Evolutionary conservation across 37 sponge, comb jelly and placozoan species (phyloP).

Genomic region (Amphimedon queenslandica): DNA sequence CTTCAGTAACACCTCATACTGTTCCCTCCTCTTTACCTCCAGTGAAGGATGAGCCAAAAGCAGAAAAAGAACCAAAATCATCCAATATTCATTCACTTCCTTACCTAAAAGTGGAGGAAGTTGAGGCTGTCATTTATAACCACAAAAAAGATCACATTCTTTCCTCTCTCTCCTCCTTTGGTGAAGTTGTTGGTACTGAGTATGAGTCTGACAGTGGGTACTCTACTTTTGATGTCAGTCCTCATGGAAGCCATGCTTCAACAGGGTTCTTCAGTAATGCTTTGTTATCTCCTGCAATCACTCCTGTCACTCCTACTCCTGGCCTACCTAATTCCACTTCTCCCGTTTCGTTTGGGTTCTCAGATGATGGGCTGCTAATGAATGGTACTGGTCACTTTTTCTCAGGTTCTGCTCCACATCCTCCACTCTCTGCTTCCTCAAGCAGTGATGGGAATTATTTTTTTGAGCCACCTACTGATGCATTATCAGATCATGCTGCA

Average conservation of each 20-base stretch:
- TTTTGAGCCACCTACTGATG: background rate
- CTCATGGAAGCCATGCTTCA: conserved; percentile 20
- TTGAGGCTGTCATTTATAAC: conserved; percentile 48
- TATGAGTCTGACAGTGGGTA: conserved; percentile 68
- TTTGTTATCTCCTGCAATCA: conserved; percentile 23
- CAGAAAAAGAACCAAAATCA: too few relatives aligned
- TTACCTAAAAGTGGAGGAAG: conserved; percentile 31
- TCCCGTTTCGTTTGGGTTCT: background rate
- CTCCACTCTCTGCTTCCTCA: background rate
- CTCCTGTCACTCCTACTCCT: conserved; percentile 16
- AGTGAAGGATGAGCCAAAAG: too few relatives aligned
- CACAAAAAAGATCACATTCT: conserved; percentile 41
- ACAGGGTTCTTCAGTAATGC: background rate
- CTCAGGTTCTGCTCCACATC: background rate
- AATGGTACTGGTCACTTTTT: background rate
- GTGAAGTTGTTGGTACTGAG: conserved; percentile 33
- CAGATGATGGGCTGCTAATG: background rate
- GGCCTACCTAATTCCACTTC: background rate
- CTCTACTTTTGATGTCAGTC: conserved; percentile 54
- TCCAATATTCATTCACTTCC: too few relatives aligned
- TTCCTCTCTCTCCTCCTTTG: conserved; percentile 31
- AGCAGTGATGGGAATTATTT: background rate
- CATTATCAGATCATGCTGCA: background rate
- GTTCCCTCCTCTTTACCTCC: too few relatives aligned
- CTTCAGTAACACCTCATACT: too few relatives aligned